These are phyloP conservation scores for Cerceris rybyensis DNA, from an alignment of 2,888 invertebrate genomes.

Conservation along the genomic window DNA sequence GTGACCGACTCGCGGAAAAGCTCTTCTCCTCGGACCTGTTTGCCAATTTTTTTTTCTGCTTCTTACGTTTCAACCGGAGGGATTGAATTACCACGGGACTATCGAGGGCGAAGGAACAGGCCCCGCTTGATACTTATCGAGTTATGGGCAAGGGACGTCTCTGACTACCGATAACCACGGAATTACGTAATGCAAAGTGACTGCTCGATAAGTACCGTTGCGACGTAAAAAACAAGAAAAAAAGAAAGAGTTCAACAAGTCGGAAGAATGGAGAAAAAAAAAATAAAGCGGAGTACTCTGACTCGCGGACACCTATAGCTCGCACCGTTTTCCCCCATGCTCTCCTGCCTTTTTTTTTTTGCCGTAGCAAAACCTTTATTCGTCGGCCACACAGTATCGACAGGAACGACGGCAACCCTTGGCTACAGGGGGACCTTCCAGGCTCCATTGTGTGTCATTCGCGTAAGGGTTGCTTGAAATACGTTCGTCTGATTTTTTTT, in stretches of 20 bases:
- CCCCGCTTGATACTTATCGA: neutral
- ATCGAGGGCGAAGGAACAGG: neutral
- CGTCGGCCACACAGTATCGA: slow-evolving; percentile 61
- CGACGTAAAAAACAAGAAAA: neutral
- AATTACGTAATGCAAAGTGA: slow-evolving; percentile 30
- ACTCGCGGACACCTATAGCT: slow-evolving; percentile 46
- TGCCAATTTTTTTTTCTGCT: slow-evolving; percentile 57
- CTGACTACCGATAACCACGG: slow-evolving; percentile 23
- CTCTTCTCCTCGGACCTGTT: slow-evolving; percentile 62
- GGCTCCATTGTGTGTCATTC: slow-evolving; percentile 57
- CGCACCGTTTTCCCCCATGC: slow-evolving; percentile 18
- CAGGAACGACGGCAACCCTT: slow-evolving; percentile 59
- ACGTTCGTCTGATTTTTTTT: slow-evolving; percentile 64
- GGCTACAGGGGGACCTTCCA: slow-evolving; percentile 49
- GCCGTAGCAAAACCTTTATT: slow-evolving; percentile 51
- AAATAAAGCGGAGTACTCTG: slow-evolving; percentile 37
- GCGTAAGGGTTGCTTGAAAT: slow-evolving; percentile 72
- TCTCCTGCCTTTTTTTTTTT: slow-evolving; percentile 37
- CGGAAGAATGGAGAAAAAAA: slow-evolving; percentile 20
- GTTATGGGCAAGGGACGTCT: slow-evolving; percentile 1
- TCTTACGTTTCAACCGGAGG: slow-evolving; percentile 31
- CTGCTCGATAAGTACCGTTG: neutral
- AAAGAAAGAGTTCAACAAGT: slow-evolving; percentile 18
- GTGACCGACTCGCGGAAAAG: slow-evolving; percentile 47
- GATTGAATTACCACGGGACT: slow-evolving; percentile 44